Evolutionary conservation across 2,888 invertebrate species (phyloP).

Genomic region (Heliconius cydno): DNA sequence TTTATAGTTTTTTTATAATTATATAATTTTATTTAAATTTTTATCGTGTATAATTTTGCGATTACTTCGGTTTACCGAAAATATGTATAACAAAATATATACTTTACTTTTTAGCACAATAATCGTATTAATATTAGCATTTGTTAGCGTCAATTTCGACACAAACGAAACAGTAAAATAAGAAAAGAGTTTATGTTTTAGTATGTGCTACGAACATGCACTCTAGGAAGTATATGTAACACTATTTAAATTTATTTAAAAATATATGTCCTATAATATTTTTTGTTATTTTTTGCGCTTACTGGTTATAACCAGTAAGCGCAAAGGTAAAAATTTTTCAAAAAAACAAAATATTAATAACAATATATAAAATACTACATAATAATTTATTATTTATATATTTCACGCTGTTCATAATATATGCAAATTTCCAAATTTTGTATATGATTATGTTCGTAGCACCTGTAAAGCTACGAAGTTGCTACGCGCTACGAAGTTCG

Average conservation of each 20-base stretch:
- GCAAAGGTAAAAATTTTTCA: not conserved
- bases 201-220: too few species aligned
- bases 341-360: not conserved
- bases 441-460: slow-evolving; percentile 62
- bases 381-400: not conserved
- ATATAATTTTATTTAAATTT: too few species aligned
- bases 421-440: slow-evolving; percentile 46
- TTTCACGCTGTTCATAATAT: slow-evolving; percentile 13
- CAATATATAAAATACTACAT: not conserved
- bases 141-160: too few species aligned
- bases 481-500: slow-evolving; percentile 69
- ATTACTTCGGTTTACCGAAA: not conserved
- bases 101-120: not conserved
- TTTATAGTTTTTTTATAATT: too few species aligned
- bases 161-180: too few species aligned
- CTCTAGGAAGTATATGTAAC: too few species aligned
- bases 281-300: not conserved
- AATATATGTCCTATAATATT: not conserved
- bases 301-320: not conserved
- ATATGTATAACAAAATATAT: not conserved
- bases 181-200: too few species aligned
- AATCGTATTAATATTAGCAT: too few species aligned
- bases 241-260: not conserved
- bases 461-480: slow-evolving; percentile 61
- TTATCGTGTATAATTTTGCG: too few species aligned